These are phyloP conservation scores for Drosophila acutilabella DNA, from an alignment of 2,888 invertebrate genomes.

Conservation along the genomic window DNA sequence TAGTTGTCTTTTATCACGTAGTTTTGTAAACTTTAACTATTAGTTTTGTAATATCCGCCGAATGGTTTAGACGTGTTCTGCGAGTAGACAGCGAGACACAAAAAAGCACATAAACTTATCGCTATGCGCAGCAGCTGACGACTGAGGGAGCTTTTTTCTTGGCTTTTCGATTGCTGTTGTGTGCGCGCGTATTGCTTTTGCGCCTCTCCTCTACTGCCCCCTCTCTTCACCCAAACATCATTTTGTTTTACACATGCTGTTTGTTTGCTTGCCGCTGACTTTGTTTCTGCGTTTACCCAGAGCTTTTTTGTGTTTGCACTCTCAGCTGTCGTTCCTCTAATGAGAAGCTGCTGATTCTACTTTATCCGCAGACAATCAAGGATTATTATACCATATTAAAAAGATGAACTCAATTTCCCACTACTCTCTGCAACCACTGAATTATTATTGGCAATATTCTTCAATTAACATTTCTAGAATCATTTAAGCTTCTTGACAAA, in stretches of 20 bases:
- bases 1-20: constrained; percentile 9
- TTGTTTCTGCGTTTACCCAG: constrained; percentile 18
- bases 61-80: constrained; percentile 53
- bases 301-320: constrained; percentile 50
- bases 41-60: constrained; percentile 25
- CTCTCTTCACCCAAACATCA: neutral
- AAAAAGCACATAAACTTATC: constrained; percentile 80
- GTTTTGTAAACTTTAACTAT: constrained; percentile 12
- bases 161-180: constrained; percentile 61
- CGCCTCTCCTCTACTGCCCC: constrained; percentile 23
- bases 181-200: constrained; percentile 56
- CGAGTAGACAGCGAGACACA: constrained; percentile 39
- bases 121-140: constrained; percentile 85
- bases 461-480: neutral
- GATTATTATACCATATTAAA: constrained; percentile 20
- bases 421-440: neutral
- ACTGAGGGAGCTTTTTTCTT: constrained; percentile 83
- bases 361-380: constrained; percentile 10
- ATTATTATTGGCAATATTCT: constrained; percentile 8
- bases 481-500: no score
- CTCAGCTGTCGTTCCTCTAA: constrained; percentile 45
- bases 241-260: neutral
- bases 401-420: constrained; percentile 28
- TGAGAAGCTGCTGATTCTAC: constrained; percentile 16
- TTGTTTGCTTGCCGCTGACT: constrained; percentile 40